phyloP scores from a whole-genome alignment of 2,888 invertebrate genomes.

The Hirtodrosophila duncani region DNA sequence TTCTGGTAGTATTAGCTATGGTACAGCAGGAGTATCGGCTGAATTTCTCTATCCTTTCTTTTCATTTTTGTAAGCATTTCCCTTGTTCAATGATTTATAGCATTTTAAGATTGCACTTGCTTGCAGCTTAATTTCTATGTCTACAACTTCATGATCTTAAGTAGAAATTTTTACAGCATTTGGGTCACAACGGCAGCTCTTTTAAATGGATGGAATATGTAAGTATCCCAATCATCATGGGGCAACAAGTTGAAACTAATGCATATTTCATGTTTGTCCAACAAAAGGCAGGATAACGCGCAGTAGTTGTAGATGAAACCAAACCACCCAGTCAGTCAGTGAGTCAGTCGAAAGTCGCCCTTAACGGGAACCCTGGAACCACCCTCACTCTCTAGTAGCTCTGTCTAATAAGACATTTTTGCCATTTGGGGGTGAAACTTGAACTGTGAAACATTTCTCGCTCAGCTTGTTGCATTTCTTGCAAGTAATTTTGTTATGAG shows the following conservation, averaged over 20 bases:
- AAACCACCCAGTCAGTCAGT: slow-evolving; percentile 13
- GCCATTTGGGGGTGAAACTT: slow-evolving; percentile 12
- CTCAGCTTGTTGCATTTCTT: slow-evolving; percentile 70
- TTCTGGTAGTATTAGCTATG: no score
- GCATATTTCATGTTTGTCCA: slow-evolving; percentile 61
- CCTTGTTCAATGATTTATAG: no score
- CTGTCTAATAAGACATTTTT: not conserved
- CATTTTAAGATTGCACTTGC: no score
- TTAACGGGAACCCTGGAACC: slow-evolving; percentile 2
- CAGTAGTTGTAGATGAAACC: slow-evolving; percentile 18
- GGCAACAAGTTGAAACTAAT: slow-evolving; percentile 59
- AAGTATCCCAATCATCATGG: slow-evolving; percentile 49
- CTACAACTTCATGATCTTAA: no score
- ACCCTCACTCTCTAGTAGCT: slow-evolving; percentile 7
- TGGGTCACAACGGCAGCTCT: no score
- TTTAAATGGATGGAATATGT: no score
- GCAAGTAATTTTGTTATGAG: slow-evolving; percentile 70
- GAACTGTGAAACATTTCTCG: slow-evolving; percentile 16
- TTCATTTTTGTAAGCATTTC: no score
- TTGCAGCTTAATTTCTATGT: no score
- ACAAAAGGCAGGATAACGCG: slow-evolving; percentile 44
- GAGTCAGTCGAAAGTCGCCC: slow-evolving; percentile 11
- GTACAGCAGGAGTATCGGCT: no score
- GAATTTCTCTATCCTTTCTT: no score
- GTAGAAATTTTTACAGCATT: no score